Evolutionary conservation across 2,888 invertebrate genomes (phyloP), one percentile per base, ranked within the genome.

Genomic region (Melanargia galathea): DNA sequence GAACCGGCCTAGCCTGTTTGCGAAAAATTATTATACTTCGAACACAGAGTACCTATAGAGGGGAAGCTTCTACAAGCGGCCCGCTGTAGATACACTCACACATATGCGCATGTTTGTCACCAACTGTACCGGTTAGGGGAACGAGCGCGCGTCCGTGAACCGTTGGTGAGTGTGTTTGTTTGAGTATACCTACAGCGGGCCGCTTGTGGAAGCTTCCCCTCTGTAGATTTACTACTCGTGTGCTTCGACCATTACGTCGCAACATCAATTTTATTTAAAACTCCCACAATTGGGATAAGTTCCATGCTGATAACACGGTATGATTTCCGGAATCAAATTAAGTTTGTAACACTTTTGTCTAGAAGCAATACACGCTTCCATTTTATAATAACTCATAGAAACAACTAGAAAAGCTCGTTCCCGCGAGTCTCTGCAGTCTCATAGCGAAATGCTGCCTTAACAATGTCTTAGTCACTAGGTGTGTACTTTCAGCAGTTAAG

Each of bases 401-500:
- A 30, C n/a, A 18, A 1, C 1, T 26, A 30, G 5, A 8, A 18
- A 49, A 49, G n/a, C n/a, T 6, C n/a, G 11, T 18, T 13, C 18
- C 18, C 16, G 10, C 51, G 16, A 22, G 5, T 16, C 43, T 55
- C 40, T 11, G n/a, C n/a, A n/a, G 40, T 55, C 55, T 33, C 30
- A 4, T 58, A 38, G 48, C 48, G 48, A 48, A 48, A 58, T 51
- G 40, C 26, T 48, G 20, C 49, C 59, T 48, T 59, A 13, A 26
- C 49, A 26, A 24, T 40, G 16, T 46, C 30, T 24, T 38, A 43
- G n/a, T n/a, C 6, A 13, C 43, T 45, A 45, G 5, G 45, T 22
- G 16, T 52, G 51, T 46, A 49, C 52, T 58, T 38, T 45, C 35
- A 63, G 58, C 58, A 59, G 60, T 48, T 26, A 59, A n/a, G 55